phyloP scores from a whole-genome alignment of 64 coral and sea anemone genomes.

The Anthopleura sola region DNA sequence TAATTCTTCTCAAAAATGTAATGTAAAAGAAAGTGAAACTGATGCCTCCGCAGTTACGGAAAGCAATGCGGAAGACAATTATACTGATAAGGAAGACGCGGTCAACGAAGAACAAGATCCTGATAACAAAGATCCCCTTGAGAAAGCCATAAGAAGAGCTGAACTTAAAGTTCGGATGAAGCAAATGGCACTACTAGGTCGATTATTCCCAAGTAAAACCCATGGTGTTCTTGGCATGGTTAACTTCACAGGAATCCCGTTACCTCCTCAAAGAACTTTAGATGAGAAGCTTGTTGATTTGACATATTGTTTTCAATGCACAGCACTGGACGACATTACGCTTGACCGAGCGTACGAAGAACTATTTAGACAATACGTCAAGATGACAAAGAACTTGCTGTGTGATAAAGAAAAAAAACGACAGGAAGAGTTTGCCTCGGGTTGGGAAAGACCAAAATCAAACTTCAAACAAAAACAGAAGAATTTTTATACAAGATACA shows the following conservation, averaged over 20 bases:
- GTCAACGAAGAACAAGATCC: background rate
- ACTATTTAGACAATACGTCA: slow-evolving; percentile 26
- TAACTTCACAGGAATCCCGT: background rate
- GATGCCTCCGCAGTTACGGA: background rate
- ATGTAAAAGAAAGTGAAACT: background rate
- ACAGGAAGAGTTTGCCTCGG: background rate
- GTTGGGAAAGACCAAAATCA: background rate
- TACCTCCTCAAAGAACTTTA: background rate
- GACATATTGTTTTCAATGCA: slow-evolving; percentile 15
- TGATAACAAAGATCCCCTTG: background rate
- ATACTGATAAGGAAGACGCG: background rate
- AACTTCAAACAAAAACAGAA: background rate
- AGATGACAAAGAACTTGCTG: background rate
- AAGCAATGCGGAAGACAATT: background rate
- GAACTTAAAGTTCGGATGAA: background rate
- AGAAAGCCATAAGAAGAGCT: background rate
- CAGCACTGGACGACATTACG: slow-evolving; percentile 31
- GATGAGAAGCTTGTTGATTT: slow-evolving; percentile 20
- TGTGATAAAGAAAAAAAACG: background rate
- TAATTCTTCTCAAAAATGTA: too few species aligned
- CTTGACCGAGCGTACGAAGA: slow-evolving; percentile 48
- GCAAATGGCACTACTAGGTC: background rate
- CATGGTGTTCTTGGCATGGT: background rate
- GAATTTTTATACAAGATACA: background rate
- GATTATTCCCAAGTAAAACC: background rate